phyloP scores from a whole-genome alignment of 2,888 invertebrate genomes.

The Hedya salicella region DNA sequence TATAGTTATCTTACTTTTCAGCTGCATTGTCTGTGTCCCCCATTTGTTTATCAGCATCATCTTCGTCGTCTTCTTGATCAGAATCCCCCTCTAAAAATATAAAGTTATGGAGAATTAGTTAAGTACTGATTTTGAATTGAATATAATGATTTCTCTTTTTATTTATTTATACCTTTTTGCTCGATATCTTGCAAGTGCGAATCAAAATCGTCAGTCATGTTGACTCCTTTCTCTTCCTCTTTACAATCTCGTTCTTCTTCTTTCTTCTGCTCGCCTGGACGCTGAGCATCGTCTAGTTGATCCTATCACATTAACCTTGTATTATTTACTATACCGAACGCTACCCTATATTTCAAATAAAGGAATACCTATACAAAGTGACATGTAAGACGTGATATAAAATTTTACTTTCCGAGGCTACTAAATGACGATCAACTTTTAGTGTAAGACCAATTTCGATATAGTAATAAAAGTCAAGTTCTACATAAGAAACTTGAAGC shows the following conservation, averaged over 20 bases:
- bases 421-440: too few relatives aligned
- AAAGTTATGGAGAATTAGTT: background rate
- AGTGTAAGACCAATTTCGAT: too few relatives aligned
- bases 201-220: slow-evolving; percentile 98
- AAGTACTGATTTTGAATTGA: too few relatives aligned
- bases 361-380: too few relatives aligned
- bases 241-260: slow-evolving; percentile 91
- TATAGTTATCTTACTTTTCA: slow-evolving; percentile 85
- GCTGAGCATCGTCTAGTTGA: slow-evolving; percentile 95
- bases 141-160: too few relatives aligned
- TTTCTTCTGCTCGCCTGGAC: slow-evolving; percentile 91
- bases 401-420: too few relatives aligned
- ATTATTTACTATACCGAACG: background rate
- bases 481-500: too few relatives aligned
- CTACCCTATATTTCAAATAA: too few relatives aligned
- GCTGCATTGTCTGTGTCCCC: slow-evolving; percentile 96
- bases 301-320: slow-evolving; percentile 86
- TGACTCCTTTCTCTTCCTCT: slow-evolving; percentile 96
- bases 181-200: slow-evolving; percentile 93
- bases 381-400: too few relatives aligned
- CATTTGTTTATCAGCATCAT: slow-evolving; percentile 97
- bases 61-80: slow-evolving; percentile 87
- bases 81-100: slow-evolving; percentile 79
- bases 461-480: too few relatives aligned
- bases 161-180: slow-evolving; percentile 78